Base-by-base conservation (phyloP, 2,113 vertebrate species). In the Callithrix jacchus region DNA sequence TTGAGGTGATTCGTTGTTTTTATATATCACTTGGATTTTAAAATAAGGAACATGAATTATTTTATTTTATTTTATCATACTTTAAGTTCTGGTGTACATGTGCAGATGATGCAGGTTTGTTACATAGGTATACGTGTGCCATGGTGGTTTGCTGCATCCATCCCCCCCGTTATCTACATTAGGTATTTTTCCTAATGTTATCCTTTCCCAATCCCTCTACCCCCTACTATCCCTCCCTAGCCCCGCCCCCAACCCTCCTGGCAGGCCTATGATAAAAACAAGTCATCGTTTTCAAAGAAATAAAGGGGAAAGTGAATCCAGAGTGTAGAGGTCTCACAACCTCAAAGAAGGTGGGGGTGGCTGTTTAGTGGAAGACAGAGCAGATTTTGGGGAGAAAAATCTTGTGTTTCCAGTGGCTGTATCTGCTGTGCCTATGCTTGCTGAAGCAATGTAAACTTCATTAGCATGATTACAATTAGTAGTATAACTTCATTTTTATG, bases 401-500 rank as follows among this genome's bases (percentile, higher is more conserved):
- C 66, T 94, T 84, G 8, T 83, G 30, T 91, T 56, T 91, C 17
- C 23, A 20, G 49, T 32, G 42, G 5, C 82, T 94, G 47, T 92
- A 16, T 30, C 45, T 79, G 37, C 66, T 82, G 30, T n/a, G n/a
- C 20, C 37, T 42, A 5, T 37, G 45, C 40, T 84, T 94, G 76
- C 47, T 88, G 47, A 45, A 82, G 79, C 91, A 80, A 83, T 85
- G 70, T 42, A 87, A 94, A 93, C 32, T 82, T 79, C 56, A 88
- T 88, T 94, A 92, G 77, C 74, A 80, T 84, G 49, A 71, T 82
- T 80, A 54, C 84, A 87, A 85, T 93, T 96, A 96, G 76, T 47
- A 91, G 89, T 7, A 42, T 83, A 64, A 95, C 40, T 96, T 96
- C 83, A 81, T 91, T 96, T 96, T 95, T 95, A 83, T 89, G 25